A percentile compares a stretch with the other conserved stretches of the same genome.
Evolutionary conservation across 1,140 invertebrate species (phyloP).

Genomic region (Lasioglossum baleicum): DNA sequence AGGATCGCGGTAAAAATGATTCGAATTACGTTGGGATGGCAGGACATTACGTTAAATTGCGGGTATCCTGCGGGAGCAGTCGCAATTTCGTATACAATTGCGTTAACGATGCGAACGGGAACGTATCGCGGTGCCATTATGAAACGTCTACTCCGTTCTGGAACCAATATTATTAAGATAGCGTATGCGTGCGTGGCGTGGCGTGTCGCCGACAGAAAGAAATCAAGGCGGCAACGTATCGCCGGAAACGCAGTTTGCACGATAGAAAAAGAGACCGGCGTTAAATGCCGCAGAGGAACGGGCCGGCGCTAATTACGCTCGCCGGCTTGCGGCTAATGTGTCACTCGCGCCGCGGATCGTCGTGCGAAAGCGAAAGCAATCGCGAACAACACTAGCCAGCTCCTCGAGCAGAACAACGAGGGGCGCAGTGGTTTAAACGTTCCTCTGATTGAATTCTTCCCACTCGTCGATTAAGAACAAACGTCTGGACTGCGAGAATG

Average conservation of each 20-base stretch:
- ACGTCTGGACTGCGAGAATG: not conserved
- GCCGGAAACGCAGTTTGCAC: not conserved
- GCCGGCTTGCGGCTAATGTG: not conserved
- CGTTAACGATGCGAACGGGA: slow-evolving; percentile 10
- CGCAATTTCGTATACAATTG: slow-evolving; percentile 4
- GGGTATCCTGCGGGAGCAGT: slow-evolving; percentile 31
- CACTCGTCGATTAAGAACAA: not conserved
- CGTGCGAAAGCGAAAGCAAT: no score
- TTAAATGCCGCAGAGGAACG: no score
- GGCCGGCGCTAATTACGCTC: not conserved
- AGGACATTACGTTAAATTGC: slow-evolving; percentile 49
- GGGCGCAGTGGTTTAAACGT: no score
- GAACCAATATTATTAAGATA: not conserved
- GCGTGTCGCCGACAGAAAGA: not conserved
- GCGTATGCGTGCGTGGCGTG: no score
- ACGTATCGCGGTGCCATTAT: no score
- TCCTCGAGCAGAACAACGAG: no score
- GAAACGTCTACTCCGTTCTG: not conserved
- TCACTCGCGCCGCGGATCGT: no score
- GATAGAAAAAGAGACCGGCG: not conserved
- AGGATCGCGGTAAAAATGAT: slow-evolving; percentile 1
- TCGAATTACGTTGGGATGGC: slow-evolving; percentile 15
- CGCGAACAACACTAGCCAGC: no score
- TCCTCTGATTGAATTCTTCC: not conserved
- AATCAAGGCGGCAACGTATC: not conserved